phyloP scores from a whole-genome alignment of 1,140 invertebrate species.

The Lordiphosa mommai region DNA sequence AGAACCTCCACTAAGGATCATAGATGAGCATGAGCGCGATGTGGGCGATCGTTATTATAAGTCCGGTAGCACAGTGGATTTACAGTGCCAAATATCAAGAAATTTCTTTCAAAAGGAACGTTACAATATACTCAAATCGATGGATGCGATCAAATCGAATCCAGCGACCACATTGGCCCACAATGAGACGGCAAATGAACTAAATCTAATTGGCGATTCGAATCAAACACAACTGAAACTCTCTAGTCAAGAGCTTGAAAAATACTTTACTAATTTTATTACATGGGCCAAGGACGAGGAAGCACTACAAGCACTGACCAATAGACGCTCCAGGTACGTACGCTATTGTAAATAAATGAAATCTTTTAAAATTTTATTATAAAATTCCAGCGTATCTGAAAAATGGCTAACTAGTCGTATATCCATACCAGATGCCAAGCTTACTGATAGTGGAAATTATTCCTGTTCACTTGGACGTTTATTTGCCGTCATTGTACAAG shows the following conservation, averaged over 20 bases:
- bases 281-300: slow-evolving; percentile 79
- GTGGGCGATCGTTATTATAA: slow-evolving; percentile 87
- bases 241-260: slow-evolving; percentile 76
- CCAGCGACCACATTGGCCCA: neutral
- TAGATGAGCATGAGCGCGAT: slow-evolving; percentile 85
- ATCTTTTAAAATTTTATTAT: neutral
- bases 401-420: slow-evolving; percentile 74
- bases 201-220: slow-evolving; percentile 62
- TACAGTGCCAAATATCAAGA: slow-evolving; percentile 83
- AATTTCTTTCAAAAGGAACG: slow-evolving; percentile 71
- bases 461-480: slow-evolving; percentile 77
- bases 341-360: neutral
- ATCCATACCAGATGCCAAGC: slow-evolving; percentile 74
- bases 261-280: slow-evolving; percentile 79
- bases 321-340: slow-evolving; percentile 64
- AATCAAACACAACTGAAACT: slow-evolving; percentile 67
- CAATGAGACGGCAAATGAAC: slow-evolving; percentile 38
- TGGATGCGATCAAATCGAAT: slow-evolving; percentile 1
- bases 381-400: slow-evolving; percentile 63
- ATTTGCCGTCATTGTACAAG: slow-evolving; percentile 78
- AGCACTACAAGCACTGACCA: slow-evolving; percentile 41
- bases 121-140: slow-evolving; percentile 56
- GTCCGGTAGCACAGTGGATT: slow-evolving; percentile 86
- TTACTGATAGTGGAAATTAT: slow-evolving; percentile 79
- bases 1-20: slow-evolving; percentile 85